Conservation (phyloP, 2,888 invertebrate genomes). For the Zele albiditarsus region DNA sequence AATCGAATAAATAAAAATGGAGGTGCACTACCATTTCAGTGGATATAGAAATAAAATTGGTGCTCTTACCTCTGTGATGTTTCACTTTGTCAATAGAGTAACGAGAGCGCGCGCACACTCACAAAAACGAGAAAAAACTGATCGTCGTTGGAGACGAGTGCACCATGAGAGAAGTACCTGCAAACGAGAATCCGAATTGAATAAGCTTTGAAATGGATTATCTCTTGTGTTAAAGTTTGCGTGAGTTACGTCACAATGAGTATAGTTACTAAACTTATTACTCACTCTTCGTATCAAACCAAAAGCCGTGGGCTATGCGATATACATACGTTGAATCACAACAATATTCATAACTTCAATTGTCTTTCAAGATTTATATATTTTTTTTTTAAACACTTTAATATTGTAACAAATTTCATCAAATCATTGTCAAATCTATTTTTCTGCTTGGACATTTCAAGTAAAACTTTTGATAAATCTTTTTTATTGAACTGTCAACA, state of each 20-base stretch:
- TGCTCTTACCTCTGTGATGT: conserved; percentile 11
- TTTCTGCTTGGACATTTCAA: too few species aligned
- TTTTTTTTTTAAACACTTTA: not conserved
- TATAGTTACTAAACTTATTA: conserved; percentile 50
- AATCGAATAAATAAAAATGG: conserved; percentile 10
- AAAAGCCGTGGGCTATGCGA: not conserved
- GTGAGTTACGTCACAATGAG: conserved; percentile 46
- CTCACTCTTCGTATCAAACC: not conserved
- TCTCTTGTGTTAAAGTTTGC: conserved; percentile 42
- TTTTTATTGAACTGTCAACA: too few species aligned
- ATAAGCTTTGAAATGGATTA: conserved; percentile 51
- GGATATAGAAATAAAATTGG: conserved; percentile 8
- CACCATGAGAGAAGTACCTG: conserved; percentile 39
- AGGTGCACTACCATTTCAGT: not conserved
- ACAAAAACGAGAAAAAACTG: not conserved
- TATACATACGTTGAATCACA: not conserved
- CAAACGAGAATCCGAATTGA: conserved; percentile 52
- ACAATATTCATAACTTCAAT: not conserved
- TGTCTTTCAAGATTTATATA: not conserved
- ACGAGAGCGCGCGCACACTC: not conserved
- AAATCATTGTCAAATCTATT: not conserved
- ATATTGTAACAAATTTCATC: not conserved
- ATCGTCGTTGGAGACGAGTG: not conserved
- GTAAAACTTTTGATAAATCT: too few species aligned
- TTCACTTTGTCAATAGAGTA: conserved; percentile 2